Conservation (phyloP, 2,113 vertebrate species). For the Todiramphus chloris region DNA sequence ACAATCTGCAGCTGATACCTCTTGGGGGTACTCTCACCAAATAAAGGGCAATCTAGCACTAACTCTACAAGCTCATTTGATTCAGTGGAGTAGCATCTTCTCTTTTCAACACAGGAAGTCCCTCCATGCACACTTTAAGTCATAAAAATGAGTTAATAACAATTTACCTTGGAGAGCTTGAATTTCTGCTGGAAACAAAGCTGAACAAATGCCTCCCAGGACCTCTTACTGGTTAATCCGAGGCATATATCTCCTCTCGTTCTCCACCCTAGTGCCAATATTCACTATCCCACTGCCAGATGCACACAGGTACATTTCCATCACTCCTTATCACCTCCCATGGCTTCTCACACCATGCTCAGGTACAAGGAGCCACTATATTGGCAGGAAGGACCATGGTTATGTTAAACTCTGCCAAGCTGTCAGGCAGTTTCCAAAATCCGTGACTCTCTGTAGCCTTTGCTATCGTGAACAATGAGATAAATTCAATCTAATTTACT, state of each 20-base stretch:
- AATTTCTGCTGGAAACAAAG: neutral
- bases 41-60: neutral
- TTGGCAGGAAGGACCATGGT: neutral
- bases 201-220: neutral
- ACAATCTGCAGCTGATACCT: neutral
- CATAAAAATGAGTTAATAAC: neutral
- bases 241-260: neutral
- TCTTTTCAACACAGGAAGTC: neutral
- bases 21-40: neutral
- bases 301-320: neutral
- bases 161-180: neutral
- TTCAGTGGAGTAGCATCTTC: neutral
- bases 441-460: neutral
- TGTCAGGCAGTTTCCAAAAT: neutral
- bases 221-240: neutral
- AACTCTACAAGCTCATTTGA: neutral
- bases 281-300: fast-evolving
- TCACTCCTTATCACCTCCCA: neutral
- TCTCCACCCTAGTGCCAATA: neutral
- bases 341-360: neutral
- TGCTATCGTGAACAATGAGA: neutral
- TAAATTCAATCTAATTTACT: neutral
- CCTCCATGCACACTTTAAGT: neutral
- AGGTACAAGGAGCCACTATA: neutral
- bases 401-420: neutral